Conservation (phyloP, 2,797 vertebrate species). For the Sebastes aleutianus region DNA sequence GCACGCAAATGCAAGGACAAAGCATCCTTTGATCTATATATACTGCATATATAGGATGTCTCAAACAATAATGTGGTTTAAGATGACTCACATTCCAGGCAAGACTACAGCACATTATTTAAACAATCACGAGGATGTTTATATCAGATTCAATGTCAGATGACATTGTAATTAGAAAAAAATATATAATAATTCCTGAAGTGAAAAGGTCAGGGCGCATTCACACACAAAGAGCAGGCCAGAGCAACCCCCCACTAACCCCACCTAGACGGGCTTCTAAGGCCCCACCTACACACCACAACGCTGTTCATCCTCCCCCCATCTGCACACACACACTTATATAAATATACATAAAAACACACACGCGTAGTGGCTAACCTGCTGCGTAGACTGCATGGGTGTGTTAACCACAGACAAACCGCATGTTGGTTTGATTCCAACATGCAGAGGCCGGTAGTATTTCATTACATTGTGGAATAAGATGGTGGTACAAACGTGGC, state of each 20-base stretch:
- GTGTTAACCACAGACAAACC: conserved; percentile 26
- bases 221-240: conserved; percentile 43
- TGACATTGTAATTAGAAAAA: conserved; percentile 36
- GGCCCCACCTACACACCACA: conserved; percentile 35
- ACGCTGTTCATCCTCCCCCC: conserved; percentile 10
- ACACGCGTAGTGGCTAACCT: neutral
- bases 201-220: conserved; percentile 46
- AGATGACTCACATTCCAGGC: conserved; percentile 33
- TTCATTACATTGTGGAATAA: neutral
- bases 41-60: conserved; percentile 29
- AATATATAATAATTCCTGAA: conserved; percentile 13
- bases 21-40: conserved; percentile 37
- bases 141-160: conserved; percentile 19
- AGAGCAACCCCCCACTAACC: conserved; percentile 29
- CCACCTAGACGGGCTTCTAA: conserved; percentile 15
- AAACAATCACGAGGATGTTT: conserved; percentile 52
- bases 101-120: conserved; percentile 15
- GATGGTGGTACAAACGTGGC: neutral
- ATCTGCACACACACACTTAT: conserved; percentile 11
- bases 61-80: conserved; percentile 27
- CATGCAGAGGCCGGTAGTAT: neutral
- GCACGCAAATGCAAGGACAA: conserved; percentile 34
- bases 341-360: conserved; percentile 20
- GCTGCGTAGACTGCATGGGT: conserved; percentile 6
- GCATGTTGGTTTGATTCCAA: conserved; percentile 18